Evolutionary conservation across 37 sponge, comb jelly and placozoan species (phyloP).

Genomic region (Cliona cf. orientalis): DNA sequence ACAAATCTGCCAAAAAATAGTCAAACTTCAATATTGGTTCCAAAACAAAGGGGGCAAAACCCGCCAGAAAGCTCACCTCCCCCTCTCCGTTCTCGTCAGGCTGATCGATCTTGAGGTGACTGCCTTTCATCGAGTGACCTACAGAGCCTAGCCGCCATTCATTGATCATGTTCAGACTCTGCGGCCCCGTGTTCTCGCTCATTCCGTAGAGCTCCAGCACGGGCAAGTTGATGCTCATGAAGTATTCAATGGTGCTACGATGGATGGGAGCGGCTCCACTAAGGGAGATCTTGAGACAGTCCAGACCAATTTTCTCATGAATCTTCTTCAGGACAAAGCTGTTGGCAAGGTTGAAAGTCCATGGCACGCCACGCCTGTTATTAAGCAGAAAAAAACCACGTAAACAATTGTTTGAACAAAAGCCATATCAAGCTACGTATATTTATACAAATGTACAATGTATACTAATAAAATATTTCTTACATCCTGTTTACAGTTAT

Average conservation of each 20-base stretch:
- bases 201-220: constrained; percentile 81
- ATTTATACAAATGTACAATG: too few relatives aligned
- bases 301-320: constrained; percentile 37
- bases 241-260: constrained; percentile 75
- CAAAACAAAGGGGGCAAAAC: too few relatives aligned
- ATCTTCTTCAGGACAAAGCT: constrained; percentile 59
- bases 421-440: too few relatives aligned
- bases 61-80: constrained; percentile 53
- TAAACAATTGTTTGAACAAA: too few relatives aligned
- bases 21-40: too few relatives aligned
- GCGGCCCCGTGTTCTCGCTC: constrained; percentile 76
- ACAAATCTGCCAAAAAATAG: constrained; percentile 44
- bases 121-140: constrained; percentile 57
- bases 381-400: too few relatives aligned
- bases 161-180: constrained; percentile 10
- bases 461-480: too few relatives aligned
- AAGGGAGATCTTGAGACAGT: constrained; percentile 1
- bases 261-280: constrained; percentile 81
- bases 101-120: constrained; percentile 52
- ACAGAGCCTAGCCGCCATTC: constrained; percentile 55
- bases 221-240: constrained; percentile 64
- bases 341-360: constrained; percentile 68
- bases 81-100: constrained; percentile 85
- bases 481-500: too few relatives aligned
- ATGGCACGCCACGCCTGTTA: too few relatives aligned